phyloP scores from a whole-genome alignment of 2,888 invertebrate genomes.

The Limnephilus lunatus region DNA sequence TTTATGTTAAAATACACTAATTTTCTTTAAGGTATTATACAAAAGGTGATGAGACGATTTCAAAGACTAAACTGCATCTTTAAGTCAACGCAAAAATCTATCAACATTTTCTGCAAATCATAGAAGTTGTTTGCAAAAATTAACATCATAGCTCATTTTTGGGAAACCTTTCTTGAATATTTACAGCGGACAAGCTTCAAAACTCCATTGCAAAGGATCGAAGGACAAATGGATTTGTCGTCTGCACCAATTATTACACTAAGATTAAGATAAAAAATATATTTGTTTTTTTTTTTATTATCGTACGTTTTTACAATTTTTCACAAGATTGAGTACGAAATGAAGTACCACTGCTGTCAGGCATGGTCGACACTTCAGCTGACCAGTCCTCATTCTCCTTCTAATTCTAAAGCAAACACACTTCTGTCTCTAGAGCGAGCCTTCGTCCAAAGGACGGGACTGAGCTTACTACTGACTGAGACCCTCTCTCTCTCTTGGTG shows the following conservation, averaged over 20 bases:
- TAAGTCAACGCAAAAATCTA: conserved; percentile 10
- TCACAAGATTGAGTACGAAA: conserved; percentile 10
- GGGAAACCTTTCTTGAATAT: background rate
- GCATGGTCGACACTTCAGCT: background rate
- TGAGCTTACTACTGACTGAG: background rate
- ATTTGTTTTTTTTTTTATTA: conserved; percentile 14
- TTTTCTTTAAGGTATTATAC: conserved; percentile 32
- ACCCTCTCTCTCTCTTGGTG: background rate
- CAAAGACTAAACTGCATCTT: background rate
- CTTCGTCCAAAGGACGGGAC: background rate
- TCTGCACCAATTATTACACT: conserved; percentile 7
- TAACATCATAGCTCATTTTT: conserved; percentile 1
- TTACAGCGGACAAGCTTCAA: conserved; percentile 31
- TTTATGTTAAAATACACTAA: conserved; percentile 3
- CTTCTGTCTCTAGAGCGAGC: background rate
- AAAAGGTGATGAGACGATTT: conserved; percentile 18
- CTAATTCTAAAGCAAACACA: background rate
- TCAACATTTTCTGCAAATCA: background rate
- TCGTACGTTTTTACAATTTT: conserved; percentile 9
- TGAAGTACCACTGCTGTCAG: conserved; percentile 25
- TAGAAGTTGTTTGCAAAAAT: conserved; percentile 17
- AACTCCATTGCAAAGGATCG: background rate
- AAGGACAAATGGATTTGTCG: conserved; percentile 4
- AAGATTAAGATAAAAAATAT: conserved; percentile 44
- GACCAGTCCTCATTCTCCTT: conserved; percentile 11